A percentile compares a stretch with the other conserved stretches of the same genome.
phyloP scores from a whole-genome alignment of 2,888 invertebrate species.

The Osedax frankpressi region DNA sequence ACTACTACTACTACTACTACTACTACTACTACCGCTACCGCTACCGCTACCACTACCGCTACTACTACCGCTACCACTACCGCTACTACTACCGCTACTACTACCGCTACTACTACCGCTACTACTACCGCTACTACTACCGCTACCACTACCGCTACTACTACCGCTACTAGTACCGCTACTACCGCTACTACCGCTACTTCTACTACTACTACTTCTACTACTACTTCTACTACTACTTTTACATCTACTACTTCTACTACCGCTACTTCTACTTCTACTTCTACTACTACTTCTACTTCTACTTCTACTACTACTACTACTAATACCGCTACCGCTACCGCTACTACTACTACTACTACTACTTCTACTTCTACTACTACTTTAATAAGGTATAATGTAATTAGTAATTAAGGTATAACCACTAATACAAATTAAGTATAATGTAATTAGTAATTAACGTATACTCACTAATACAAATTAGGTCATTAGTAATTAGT shows the following conservation, averaged over 20 bases:
- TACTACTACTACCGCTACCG: not conserved
- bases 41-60: not conserved
- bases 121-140: not conserved
- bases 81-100: not conserved
- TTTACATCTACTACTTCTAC: not conserved
- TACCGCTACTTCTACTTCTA: not conserved
- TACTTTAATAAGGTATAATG: too few species aligned
- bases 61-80: not conserved
- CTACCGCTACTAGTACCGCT: too few species aligned
- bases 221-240: too few species aligned
- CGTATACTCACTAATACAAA: too few species aligned
- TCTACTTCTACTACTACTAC: not conserved
- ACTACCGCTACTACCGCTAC: too few species aligned
- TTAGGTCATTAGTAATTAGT: too few species aligned
- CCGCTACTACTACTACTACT: not conserved
- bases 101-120: not conserved
- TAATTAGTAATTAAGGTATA: too few species aligned
- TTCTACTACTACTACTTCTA: conserved; percentile 1
- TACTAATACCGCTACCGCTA: not conserved
- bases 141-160: too few species aligned
- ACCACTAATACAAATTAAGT: too few species aligned
- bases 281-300: not conserved
- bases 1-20: not conserved
- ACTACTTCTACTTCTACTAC: not conserved
- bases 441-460: too few species aligned